Evolutionary conservation across 2,797 vertebrate genomes (phyloP).

Genomic region (Etheostoma nigrum): DNA sequence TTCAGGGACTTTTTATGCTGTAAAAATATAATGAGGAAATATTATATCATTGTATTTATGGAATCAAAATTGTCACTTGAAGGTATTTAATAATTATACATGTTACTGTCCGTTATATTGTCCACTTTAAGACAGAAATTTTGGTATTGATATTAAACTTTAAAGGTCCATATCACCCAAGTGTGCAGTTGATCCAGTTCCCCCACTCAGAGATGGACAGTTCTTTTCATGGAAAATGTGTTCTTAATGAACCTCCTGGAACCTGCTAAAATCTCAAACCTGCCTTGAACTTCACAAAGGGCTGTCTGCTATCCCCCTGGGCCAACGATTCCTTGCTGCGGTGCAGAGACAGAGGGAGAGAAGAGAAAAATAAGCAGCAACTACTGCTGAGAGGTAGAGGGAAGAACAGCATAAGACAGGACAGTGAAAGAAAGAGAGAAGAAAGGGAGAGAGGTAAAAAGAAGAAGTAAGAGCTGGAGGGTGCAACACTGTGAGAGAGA

Average conservation of each 20-base stretch:
- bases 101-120: background rate
- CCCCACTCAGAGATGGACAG: conserved; percentile 49
- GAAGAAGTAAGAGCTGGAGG: conserved; percentile 50
- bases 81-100: background rate
- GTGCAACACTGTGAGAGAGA: conserved; percentile 35
- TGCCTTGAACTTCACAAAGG: conserved; percentile 75
- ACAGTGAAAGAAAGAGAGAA: conserved; percentile 44
- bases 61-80: background rate
- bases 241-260: conserved; percentile 74
- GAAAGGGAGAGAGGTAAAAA: conserved; percentile 30
- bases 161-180: conserved; percentile 9
- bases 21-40: conserved; percentile 14
- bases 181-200: conserved; percentile 24
- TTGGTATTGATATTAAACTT: background rate
- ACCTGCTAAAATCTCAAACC: conserved; percentile 67
- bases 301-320: conserved; percentile 61
- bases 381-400: conserved; percentile 37
- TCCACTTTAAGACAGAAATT: background rate
- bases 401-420: conserved; percentile 47
- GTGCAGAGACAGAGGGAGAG: conserved; percentile 30
- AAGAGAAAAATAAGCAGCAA: conserved; percentile 46
- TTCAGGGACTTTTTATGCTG: background rate
- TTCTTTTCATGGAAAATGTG: conserved; percentile 57
- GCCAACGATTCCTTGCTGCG: conserved; percentile 50
- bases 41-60: background rate